Percentiles rank a stretch among this genome's conserved stretches.
Evolutionary conservation across 2,113 vertebrate species (phyloP).

Genomic region (Octodon degus): DNA sequence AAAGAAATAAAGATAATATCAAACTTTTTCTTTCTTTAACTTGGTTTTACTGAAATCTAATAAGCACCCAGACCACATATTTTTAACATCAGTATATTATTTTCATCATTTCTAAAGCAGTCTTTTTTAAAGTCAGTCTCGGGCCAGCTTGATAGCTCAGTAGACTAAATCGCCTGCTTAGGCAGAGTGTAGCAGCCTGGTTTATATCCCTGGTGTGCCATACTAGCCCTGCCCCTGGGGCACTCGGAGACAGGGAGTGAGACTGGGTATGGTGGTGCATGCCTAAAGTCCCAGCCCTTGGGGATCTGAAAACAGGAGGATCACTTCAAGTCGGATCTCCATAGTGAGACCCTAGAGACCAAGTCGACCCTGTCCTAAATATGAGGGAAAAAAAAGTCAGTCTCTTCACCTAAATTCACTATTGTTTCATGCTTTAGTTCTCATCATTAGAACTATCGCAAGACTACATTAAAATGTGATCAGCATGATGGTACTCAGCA

Average conservation of each 20-base stretch:
- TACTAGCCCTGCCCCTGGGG: too few relatives aligned
- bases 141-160: too few relatives aligned
- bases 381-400: not conserved
- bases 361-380: too few relatives aligned
- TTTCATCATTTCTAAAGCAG: constrained; percentile 13
- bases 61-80: not conserved
- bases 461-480: not conserved
- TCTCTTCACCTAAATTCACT: not conserved
- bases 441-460: not conserved
- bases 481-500: not conserved
- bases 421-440: not conserved
- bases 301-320: too few relatives aligned
- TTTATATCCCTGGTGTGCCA: too few relatives aligned
- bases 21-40: not conserved
- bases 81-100: not conserved
- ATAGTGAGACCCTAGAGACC: too few relatives aligned
- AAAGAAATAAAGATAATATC: not conserved
- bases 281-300: too few relatives aligned
- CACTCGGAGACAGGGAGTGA: too few relatives aligned
- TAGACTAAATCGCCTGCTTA: too few relatives aligned
- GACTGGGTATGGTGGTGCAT: too few relatives aligned
- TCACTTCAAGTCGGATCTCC: too few relatives aligned
- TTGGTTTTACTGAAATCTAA: not conserved
- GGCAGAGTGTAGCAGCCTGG: too few relatives aligned
- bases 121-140: not conserved